Evolutionary conservation across 2,113 vertebrate species (phyloP).

Genomic region (Siphamia tubifer): DNA sequence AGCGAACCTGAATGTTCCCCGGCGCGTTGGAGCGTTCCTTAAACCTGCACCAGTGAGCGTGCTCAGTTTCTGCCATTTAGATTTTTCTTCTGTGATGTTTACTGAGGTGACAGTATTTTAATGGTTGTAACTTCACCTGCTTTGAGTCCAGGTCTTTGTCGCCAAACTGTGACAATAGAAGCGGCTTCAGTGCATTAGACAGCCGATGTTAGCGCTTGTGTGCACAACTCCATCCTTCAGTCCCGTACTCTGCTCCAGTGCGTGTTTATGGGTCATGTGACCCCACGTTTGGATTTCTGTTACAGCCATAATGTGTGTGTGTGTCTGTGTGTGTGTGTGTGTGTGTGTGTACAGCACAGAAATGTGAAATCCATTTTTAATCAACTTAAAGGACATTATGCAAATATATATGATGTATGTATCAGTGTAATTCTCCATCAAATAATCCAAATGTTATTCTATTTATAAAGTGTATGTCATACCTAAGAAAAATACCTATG

Average conservation of each 20-base stretch:
- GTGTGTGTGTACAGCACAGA: too few species aligned
- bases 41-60: neutral
- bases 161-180: slow-evolving; percentile 32
- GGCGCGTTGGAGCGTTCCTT: too few species aligned
- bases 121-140: slow-evolving; percentile 18
- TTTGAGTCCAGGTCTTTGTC: too few species aligned
- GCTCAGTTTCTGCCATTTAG: slow-evolving; percentile 7
- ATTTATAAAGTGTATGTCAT: slow-evolving; percentile 74
- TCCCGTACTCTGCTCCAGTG: neutral
- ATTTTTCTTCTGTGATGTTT: neutral
- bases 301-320: slow-evolving; percentile 37
- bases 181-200: slow-evolving; percentile 9
- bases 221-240: slow-evolving; percentile 36
- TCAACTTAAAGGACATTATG: slow-evolving; percentile 58
- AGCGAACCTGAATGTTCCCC: too few species aligned
- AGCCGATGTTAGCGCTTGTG: neutral
- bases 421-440: slow-evolving; percentile 69
- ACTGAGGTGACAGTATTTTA: slow-evolving; percentile 28
- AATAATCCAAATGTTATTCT: slow-evolving; percentile 71
- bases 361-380: slow-evolving; percentile 52
- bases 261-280: slow-evolving; percentile 17
- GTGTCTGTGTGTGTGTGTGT: too few species aligned
- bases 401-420: slow-evolving; percentile 73
- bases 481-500: slow-evolving; percentile 67
- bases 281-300: slow-evolving; percentile 20